Evolutionary conservation across 2,888 invertebrate genomes (phyloP), one percentile per base, ranked within the genome.

Genomic region (Embidobia sp.): DNA sequence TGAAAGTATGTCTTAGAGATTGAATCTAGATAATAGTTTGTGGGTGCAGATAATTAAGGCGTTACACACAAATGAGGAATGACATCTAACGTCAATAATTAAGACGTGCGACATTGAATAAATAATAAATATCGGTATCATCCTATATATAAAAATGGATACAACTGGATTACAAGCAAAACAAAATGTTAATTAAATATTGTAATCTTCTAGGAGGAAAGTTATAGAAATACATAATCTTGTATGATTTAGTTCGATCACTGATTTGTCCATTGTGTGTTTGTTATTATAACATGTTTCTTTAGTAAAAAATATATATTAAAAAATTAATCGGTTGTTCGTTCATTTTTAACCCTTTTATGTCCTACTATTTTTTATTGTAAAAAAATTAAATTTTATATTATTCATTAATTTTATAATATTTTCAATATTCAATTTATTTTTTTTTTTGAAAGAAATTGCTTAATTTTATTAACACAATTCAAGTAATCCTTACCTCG

Each of bases 261-360:
- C 83, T 88, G 87, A 90, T 90, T 90, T 91, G 90, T 91, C 90
- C 90, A 90, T n/a, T 91, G 91, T 91, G 91, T 91, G 91, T 91
- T 91, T 90, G 91, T 90, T 90, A 91, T 87, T 88, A 90, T 90
- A 90, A 87, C 90, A 91, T 90, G 91, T 91, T 91, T 91, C 91
- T 91, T 91, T 91, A 91, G 91, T 91, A 91, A 91, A 91, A 89
- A 86, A 87, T 49, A 57, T 51, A 53, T 64, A 64, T 53, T 33
- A 44, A 53, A 64, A 44, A 49, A 33, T n/a, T n/a, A n/a, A n/a
- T n/a, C n/a, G n/a, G n/a, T n/a, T n/a, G n/a, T n/a, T n/a, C n/a
- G n/a, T n/a, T n/a, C n/a, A n/a, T n/a, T n/a, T n/a, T n/a, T n/a
- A n/a, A n/a, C n/a, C n/a, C n/a, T n/a, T n/a, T n/a, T n/a, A n/a